Base-by-base conservation (phyloP, 2,113 vertebrate species). In the Chaetodon trifascialis region DNA sequence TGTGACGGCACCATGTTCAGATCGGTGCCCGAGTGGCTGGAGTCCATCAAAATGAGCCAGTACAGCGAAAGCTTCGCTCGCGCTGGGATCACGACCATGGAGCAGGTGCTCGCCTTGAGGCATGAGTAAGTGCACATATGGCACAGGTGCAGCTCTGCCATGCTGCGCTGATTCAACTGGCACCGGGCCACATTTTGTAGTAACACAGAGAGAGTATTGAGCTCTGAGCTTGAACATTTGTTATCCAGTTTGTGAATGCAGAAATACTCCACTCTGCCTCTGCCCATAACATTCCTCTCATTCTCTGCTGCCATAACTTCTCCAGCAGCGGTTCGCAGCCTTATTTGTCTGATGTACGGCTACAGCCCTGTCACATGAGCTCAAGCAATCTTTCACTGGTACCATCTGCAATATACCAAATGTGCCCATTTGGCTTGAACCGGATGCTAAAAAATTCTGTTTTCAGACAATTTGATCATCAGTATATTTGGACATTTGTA, bases 41-140 rank as follows among this genome's bases (percentile, higher is more conserved):
- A 98, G 65, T 99, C 97, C 88, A 98, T 99, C 93, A 96, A 97
- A 82, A 99, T 99, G 98, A 95, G 95, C 55, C 98, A 99, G 86
- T 99, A 99, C 93, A 95, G 94, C 0, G 97, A 99, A 47, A 96
- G 96, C 93, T 99, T 99, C 72, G 83, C 94, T 79, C 93, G 95
- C 0, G 96, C 97, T 0, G 97, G 97, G 60, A 96, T 98, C 94
- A 96, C 94, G 1, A 95, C 91, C 93, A 97, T 99, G 40, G 97
- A 99, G 92, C 97, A 99, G 89, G 97, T 99, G 93, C 95, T 96
- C 60, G 94, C 96, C 94, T 95, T 99, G 95, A 97, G 94, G 91
- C 95, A 91, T 5, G 97, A 99, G 98, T 99, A 95, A 99, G 98
- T 97, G 65, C 85, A 87, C 84, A 85, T 23, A 92, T 84, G 82